These are phyloP conservation scores for Thryonomys swinderianus DNA, from an alignment of 2,113 vertebrate genomes.

Conservation along the genomic window DNA sequence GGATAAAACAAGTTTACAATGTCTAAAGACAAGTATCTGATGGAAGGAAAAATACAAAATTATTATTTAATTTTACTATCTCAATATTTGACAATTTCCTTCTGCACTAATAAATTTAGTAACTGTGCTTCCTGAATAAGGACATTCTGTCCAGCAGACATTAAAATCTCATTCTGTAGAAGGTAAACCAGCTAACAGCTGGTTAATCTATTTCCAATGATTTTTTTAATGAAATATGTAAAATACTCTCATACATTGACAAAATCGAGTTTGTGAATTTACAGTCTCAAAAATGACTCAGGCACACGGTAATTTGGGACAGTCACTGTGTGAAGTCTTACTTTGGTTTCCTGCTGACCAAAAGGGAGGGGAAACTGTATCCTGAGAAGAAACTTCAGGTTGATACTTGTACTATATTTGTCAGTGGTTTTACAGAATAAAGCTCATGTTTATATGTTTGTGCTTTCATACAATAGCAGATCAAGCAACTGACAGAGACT, in stretches of 20 bases:
- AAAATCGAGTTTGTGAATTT: conserved; percentile 23
- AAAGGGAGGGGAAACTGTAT: not conserved
- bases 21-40: conserved; percentile 20
- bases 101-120: not conserved
- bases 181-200: not conserved
- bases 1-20: not conserved
- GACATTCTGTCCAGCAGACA: not conserved
- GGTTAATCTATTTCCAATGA: not conserved
- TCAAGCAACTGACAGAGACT: not conserved
- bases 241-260: not conserved
- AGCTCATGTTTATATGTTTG: not conserved
- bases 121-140: not conserved
- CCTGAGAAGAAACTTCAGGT: not conserved
- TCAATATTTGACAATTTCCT: not conserved
- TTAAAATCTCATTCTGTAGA: not conserved
- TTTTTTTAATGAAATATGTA: conserved; percentile 7
- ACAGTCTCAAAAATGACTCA: not conserved
- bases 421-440: not conserved
- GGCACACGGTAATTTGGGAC: not conserved
- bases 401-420: not conserved
- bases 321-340: not conserved
- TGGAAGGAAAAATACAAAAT: not conserved
- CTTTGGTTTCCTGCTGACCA: not conserved
- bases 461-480: not conserved
- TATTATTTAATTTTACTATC: not conserved